Percentiles rank a stretch among this genome's conserved stretches.
phyloP scores from a whole-genome alignment of 2,888 invertebrate species.

The Trichacis sp. region DNA sequence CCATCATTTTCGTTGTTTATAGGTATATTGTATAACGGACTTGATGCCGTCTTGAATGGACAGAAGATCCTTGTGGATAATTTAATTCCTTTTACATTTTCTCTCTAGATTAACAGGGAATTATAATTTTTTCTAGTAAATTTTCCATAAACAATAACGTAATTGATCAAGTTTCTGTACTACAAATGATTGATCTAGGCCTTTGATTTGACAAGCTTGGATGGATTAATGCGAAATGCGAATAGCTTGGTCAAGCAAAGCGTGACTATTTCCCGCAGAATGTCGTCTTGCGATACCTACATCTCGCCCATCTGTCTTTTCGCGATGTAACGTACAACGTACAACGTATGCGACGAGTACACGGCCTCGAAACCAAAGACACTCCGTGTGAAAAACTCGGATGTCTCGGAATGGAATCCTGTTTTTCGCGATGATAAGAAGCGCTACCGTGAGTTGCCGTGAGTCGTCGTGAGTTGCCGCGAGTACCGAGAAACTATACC shows the following conservation, averaged over 20 bases:
- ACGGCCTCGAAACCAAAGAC: constrained; percentile 20
- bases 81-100: no score
- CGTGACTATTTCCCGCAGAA: background rate
- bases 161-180: no score
- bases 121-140: no score
- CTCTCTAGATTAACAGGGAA: no score
- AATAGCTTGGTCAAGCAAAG: background rate
- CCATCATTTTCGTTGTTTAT: no score
- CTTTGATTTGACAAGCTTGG: no score
- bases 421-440: constrained; percentile 9
- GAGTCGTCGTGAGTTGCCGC: background rate
- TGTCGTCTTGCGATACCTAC: background rate
- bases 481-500: background rate
- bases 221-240: background rate
- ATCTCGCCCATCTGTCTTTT: constrained; percentile 11
- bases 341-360: constrained; percentile 10
- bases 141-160: no score
- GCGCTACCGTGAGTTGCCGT: background rate
- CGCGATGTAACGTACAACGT: constrained; percentile 9
- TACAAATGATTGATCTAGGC: no score
- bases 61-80: no score
- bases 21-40: no score
- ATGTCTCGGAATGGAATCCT: constrained; percentile 11
- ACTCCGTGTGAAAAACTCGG: constrained; percentile 15
- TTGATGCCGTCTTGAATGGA: no score